Conservation (phyloP, 2,113 vertebrate genomes). For the Toxotes chatareus region DNA sequence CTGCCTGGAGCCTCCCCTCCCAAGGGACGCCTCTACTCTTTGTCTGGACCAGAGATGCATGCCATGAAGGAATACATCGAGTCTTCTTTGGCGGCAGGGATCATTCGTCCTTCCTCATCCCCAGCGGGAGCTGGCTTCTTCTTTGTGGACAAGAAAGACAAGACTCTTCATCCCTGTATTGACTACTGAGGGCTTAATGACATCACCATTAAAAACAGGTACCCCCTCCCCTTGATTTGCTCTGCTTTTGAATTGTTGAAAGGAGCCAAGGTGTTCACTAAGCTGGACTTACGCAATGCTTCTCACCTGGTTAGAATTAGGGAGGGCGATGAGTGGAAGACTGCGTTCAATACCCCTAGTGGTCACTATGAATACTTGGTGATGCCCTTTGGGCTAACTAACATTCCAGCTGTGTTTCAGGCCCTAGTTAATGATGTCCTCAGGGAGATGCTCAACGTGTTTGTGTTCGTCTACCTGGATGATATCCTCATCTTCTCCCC, state of each 20-base stretch:
- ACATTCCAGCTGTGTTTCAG: neutral
- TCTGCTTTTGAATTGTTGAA: neutral
- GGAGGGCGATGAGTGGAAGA: too few species aligned
- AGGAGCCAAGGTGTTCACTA: neutral
- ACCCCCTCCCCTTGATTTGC: neutral
- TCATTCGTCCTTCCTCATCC: neutral
- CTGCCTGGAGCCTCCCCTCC: neutral
- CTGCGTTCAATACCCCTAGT: too few species aligned
- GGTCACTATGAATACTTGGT: too few species aligned
- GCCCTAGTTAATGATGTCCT: neutral
- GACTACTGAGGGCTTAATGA: neutral
- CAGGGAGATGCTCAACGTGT: neutral
- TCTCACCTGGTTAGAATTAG: neutral
- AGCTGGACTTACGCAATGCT: neutral
- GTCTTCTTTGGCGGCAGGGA: neutral
- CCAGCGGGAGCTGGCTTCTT: neutral
- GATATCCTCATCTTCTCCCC: neutral
- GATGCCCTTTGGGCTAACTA: too few species aligned
- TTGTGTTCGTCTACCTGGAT: neutral
- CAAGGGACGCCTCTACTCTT: rapidly evolving
- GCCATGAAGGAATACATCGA: neutral
- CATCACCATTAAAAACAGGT: neutral
- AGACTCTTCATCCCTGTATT: neutral
- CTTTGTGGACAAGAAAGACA: neutral
- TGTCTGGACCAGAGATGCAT: neutral